Base-by-base conservation (phyloP, 1,140 invertebrate genomes). In the Pseudomyrmex gracilis region DNA sequence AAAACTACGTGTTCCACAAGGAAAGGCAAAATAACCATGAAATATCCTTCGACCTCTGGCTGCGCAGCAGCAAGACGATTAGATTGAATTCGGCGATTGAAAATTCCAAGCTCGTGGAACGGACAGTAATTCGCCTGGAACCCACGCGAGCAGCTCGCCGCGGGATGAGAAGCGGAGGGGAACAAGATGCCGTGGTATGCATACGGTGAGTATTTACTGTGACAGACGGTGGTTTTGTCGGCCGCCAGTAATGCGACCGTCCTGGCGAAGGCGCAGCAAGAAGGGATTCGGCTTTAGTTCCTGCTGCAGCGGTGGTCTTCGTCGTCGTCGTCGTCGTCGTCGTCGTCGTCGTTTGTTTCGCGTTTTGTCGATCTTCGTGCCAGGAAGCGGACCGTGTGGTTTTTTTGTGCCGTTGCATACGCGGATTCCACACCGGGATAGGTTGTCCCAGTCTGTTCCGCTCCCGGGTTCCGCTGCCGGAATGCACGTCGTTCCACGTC, bases 341-440 rank as follows among this genome's bases (percentile, higher is more conserved):
- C 66, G 66, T 71, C 57, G 61, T 64, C 87, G 34, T 66, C 85
- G 84, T 86, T 80, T 89, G 88, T 89, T 86, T 89, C 85, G 58
- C 88, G 88, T 89, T 89, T 89, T 89, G 88, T 70, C 87, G 87
- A 89, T 77, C 67, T 71, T 47, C 34, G 61, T 57, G 8, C 61
- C 20, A 7, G 66, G 55, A 53, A 61, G 55, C 73, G 43, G 13
- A 47, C 61, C 12, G 82, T 20, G 7, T 20, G 7, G 68, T 82
- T 88, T 88, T 88, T 87, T 87, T 87, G 47, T n/a, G 4, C 45
- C 12, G 13, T 20, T 13, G 20, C 67, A 64, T 58, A 63, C 74
- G 64, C 24, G 20, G 24, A 87, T 82, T 64, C n/a, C 80, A 9
- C 49, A 51, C 17, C 43, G 57, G 49, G 55, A 34, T 34, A 84